Conservation (phyloP, 2,888 invertebrate species). For the Amorpha juglandis region DNA sequence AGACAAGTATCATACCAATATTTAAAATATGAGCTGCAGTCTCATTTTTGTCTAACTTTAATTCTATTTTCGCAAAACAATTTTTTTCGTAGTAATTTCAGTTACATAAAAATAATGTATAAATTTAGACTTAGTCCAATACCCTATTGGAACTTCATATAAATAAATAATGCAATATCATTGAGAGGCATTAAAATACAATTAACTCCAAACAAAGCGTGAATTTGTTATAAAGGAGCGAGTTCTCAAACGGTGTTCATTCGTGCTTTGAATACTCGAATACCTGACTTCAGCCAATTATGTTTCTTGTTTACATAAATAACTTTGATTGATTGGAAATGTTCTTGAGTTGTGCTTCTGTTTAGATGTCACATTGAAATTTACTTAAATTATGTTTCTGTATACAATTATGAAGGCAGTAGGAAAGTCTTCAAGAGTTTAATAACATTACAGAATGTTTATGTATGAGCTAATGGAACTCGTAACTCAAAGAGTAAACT, state of each 20-base stretch:
- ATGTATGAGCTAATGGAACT: background rate
- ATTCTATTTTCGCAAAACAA: no score
- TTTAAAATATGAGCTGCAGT: no score
- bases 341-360: background rate
- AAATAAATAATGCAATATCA: background rate
- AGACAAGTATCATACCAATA: no score
- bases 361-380: slow-evolving; percentile 6
- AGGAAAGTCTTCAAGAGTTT: background rate
- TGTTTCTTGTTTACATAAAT: slow-evolving; percentile 20
- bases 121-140: no score
- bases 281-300: slow-evolving; percentile 15
- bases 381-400: slow-evolving; percentile 13
- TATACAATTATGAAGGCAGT: background rate
- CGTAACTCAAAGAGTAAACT: background rate
- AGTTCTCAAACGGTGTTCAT: background rate
- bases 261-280: slow-evolving; percentile 8
- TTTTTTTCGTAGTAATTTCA: no score
- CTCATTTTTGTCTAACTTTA: no score
- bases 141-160: background rate
- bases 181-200: background rate
- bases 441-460: background rate
- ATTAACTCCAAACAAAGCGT: background rate
- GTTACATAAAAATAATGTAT: no score
- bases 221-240: slow-evolving; percentile 5
- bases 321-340: slow-evolving; percentile 19